Evolutionary conservation across 2,797 vertebrate species (phyloP).

Genomic region (Syngnathus acus): DNA sequence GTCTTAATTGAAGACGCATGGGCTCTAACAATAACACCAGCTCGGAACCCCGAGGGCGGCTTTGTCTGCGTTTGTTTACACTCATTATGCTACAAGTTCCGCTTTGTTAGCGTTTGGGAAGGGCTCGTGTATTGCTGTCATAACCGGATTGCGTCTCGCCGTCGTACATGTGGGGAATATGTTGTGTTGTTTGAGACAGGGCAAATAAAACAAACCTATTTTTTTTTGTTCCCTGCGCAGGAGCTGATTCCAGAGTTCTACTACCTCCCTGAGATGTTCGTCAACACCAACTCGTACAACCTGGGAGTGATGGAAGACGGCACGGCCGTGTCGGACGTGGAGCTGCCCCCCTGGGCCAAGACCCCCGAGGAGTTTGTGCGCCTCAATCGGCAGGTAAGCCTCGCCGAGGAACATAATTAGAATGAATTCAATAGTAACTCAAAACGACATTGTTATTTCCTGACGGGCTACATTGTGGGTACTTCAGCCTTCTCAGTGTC

Average conservation of each 20-base stretch:
- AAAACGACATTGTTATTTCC: slow-evolving; percentile 65
- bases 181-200: slow-evolving; percentile 40
- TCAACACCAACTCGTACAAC: slow-evolving; percentile 91
- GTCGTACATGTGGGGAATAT: slow-evolving; percentile 22
- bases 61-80: slow-evolving; percentile 42
- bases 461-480: slow-evolving; percentile 20
- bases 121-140: slow-evolving; percentile 42
- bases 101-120: slow-evolving; percentile 48
- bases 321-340: slow-evolving; percentile 88
- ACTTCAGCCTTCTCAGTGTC: slow-evolving; percentile 10
- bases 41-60: neutral
- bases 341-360: slow-evolving; percentile 98
- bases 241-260: slow-evolving; percentile 98
- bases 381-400: slow-evolving; percentile 89
- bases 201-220: slow-evolving; percentile 39
- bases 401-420: neutral
- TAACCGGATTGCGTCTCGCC: slow-evolving; percentile 19
- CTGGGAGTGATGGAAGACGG: slow-evolving; percentile 98
- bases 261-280: slow-evolving; percentile 98
- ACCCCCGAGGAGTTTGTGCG: slow-evolving; percentile 95
- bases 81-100: slow-evolving; percentile 40
- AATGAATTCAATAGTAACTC: slow-evolving; percentile 39
- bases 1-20: slow-evolving; percentile 13
- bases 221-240: slow-evolving; percentile 58
- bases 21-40: slow-evolving; percentile 6